Percentiles rank a stretch among this genome's conserved stretches.
Conservation (phyloP, 2,113 vertebrate species). For the Coracopsis vasa region DNA sequence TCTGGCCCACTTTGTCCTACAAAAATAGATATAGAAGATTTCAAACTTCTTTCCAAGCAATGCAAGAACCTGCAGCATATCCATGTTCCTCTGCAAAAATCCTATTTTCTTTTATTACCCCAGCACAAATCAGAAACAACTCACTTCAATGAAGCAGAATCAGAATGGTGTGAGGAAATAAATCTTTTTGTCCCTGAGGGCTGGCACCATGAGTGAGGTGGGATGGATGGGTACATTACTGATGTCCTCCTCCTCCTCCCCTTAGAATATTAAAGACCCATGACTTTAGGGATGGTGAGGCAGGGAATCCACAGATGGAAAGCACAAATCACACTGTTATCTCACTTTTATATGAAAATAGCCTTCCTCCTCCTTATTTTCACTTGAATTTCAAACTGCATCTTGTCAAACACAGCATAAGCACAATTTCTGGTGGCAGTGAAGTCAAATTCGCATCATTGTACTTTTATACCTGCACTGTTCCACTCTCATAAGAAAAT, state of each 20-base stretch:
- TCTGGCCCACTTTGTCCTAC: background rate
- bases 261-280: background rate
- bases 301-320: background rate
- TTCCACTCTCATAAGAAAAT: background rate
- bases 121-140: background rate
- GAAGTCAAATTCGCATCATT: background rate
- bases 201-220: background rate
- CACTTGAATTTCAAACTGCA: background rate
- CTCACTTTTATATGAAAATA: background rate
- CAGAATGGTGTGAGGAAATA: background rate
- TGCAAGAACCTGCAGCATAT: background rate
- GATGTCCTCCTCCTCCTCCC: background rate
- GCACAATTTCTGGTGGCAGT: background rate
- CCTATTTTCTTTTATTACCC: background rate
- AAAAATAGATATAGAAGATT: background rate
- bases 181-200: background rate
- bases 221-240: background rate
- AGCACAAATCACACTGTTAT: background rate
- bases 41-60: background rate
- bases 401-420: background rate
- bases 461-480: background rate
- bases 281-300: background rate
- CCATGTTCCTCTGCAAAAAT: background rate
- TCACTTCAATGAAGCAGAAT: background rate
- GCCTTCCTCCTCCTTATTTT: background rate